Evolutionary conservation across 1,140 invertebrate genomes (phyloP), one percentile per base, ranked within the genome.

Genomic region (Sycophaga agraensis): DNA sequence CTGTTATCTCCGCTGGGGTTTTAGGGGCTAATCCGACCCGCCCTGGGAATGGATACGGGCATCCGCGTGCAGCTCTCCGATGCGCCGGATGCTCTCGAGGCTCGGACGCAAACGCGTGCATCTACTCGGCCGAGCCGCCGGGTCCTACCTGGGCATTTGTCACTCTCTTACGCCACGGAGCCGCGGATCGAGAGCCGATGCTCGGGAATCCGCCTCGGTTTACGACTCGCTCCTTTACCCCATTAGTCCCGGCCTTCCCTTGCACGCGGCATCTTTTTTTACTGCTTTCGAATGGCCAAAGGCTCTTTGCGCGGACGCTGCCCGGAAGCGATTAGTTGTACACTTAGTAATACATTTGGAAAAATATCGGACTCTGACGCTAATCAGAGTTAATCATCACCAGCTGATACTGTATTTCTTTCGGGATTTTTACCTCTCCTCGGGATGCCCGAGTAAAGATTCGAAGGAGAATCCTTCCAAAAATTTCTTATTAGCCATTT

Each of bases 1-100:
- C 59, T 66, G 66, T 72, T 75, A 74, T 74, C 73, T 69, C 37
- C 31, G 64, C 43, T 70, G 65, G 66, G 71, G 63, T 73, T 74
- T 74, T 71, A 66, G 66, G 64, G 63, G 40, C 67, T 72, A 72
- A 74, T 75, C 72, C 67, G 62, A 28, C 63, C 59, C 53, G 57
- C 60, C 54, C 42, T 51, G 55, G 53, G 16, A 39, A 58, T 63
- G 66, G 68, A 69, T 67, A 68, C 61, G 56, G 40, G 40, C 51
- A 66, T n/a, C n/a, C 68, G 35, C 53, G 43, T 66, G 62, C 42
- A 9, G 16, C 22, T 26, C n/a, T 26, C 14, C 2, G 28, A 19
- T 6, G 5, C 22, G 34, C 48, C 19, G 8, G 17, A 6, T 12
- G 4, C 31, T 14, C 16, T n/a, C 22, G 17, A 9, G 1, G 24